A percentile compares a stretch with the other conserved stretches of the same genome.
Conservation (phyloP, 2,113 vertebrate genomes). For the Aspiorhynchus laticeps region DNA sequence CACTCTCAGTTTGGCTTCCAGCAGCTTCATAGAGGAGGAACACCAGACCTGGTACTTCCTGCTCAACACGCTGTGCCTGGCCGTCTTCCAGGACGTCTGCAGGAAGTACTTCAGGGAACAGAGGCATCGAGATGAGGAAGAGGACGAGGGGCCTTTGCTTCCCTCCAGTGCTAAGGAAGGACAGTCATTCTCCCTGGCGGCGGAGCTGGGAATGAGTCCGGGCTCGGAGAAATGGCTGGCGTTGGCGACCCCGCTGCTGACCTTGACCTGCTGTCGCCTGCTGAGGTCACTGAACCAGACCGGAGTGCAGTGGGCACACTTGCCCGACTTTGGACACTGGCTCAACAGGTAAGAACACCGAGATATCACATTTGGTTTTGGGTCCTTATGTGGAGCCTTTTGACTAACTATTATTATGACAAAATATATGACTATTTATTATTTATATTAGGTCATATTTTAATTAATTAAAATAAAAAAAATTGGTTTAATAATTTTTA, state of each 20-base stretch:
- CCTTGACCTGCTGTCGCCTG: conserved; percentile 86
- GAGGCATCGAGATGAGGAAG: conserved; percentile 34
- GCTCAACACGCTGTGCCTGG: conserved; percentile 88
- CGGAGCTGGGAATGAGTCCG: conserved; percentile 50
- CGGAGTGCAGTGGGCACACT: conserved; percentile 92
- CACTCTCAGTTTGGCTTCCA: conserved; percentile 86
- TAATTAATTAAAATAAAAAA: background rate
- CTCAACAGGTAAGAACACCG: conserved; percentile 76
- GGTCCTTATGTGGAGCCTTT: background rate
- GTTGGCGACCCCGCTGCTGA: conserved; percentile 83
- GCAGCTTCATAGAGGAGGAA: conserved; percentile 97
- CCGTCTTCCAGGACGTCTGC: conserved; percentile 85
- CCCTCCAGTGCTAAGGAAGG: conserved; percentile 58
- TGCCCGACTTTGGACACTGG: conserved; percentile 93
- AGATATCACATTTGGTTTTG: background rate
- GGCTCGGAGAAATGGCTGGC: conserved; percentile 82
- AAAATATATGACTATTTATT: too few relatives aligned
- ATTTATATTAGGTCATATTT: background rate
- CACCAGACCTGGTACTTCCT: conserved; percentile 99
- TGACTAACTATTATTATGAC: background rate
- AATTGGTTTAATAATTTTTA: too few relatives aligned
- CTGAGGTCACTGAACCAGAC: conserved; percentile 95
- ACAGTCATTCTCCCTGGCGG: conserved; percentile 34
- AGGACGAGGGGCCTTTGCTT: conserved; percentile 60
- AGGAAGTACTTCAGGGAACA: conserved; percentile 78